Evolutionary conservation across 1,140 invertebrate species (phyloP).

Genomic region (Drosophila nasuta): DNA sequence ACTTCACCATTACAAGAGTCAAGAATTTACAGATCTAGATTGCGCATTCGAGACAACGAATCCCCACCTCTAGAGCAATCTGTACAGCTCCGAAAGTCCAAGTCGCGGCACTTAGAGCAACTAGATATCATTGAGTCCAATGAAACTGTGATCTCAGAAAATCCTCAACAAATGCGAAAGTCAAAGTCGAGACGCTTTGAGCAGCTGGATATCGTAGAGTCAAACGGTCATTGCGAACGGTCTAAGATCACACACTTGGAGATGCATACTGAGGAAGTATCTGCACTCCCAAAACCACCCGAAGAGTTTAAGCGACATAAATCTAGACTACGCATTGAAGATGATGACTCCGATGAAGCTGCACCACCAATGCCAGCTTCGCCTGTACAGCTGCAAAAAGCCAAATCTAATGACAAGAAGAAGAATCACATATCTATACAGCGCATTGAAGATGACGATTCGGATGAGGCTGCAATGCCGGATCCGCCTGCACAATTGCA

Average conservation of each 20-base stretch:
- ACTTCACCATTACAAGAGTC: too few species aligned
- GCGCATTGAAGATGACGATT: not conserved
- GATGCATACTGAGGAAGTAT: too few species aligned
- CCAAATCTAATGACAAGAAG: too few species aligned
- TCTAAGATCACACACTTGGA: too few species aligned
- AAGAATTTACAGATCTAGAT: too few species aligned
- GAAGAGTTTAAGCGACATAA: too few species aligned
- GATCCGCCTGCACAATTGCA: not conserved
- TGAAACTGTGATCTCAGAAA: not conserved
- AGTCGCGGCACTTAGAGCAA: not conserved
- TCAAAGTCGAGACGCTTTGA: not conserved
- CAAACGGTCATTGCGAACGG: too few species aligned
- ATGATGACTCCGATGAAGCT: not conserved
- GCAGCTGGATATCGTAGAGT: too few species aligned
- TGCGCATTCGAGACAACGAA: not conserved
- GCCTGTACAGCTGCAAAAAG: not conserved
- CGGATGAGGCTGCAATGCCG: not conserved
- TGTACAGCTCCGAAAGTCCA: not conserved
- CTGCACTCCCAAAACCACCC: too few species aligned
- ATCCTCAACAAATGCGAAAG: not conserved
- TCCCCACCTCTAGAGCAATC: not conserved
- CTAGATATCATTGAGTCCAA: not conserved
- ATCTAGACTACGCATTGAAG: too few species aligned
- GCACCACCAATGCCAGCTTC: not conserved
- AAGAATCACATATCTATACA: too few species aligned